Base-by-base conservation (phyloP, 1,140 invertebrate species). In the Scaptomyza montana region DNA sequence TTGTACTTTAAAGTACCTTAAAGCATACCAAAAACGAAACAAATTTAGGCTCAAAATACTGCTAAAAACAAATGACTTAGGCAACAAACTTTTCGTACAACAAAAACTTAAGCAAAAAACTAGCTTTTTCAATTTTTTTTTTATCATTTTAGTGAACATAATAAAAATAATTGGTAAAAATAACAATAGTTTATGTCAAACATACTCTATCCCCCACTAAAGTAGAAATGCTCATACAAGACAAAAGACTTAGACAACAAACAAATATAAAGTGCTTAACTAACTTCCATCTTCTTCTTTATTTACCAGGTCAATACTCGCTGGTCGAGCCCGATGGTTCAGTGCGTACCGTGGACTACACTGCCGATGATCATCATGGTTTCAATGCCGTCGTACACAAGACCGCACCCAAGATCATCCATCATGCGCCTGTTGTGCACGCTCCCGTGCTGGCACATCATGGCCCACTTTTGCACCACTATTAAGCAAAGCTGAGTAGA, bases 341-440 rank as follows among this genome's bases (percentile, higher is more conserved):
- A 4, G 93, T 93, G 66, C 92, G 94, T 51, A 94, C 91, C 62
- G 95, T 95, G 47, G 93, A 94, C 79, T 96, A 96, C 89, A 95
- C 94, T 1, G 95, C 95, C 21, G 95, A 96, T 87, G 94, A 95
- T 68, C 93, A 94, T 76, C 94, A 94, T 71, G 95, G 95, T 3
- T 93, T 93, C 84, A 93, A 93, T 82, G 92, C 93, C 60, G 90
- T 93, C 28, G 92, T 93, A 4, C 92, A 93, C 76, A 93, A 93
- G 91, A 92, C 93, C 45, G 92, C 89, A 39, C 90, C 91, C 64
- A 90, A 89, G 75, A 82, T 92, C 80, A 77, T 86, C 33, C 77
- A 79, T 50, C 86, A 90, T 51, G 89, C 90, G 33, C 90, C 90
- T 0, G 78, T 90, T 9, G 74, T 90, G 62, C 84, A 89, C 36